Percentiles rank a stretch among this genome's conserved stretches.
Conservation (phyloP, 2,888 invertebrate species). For the Chrysotoxum bicinctum region DNA sequence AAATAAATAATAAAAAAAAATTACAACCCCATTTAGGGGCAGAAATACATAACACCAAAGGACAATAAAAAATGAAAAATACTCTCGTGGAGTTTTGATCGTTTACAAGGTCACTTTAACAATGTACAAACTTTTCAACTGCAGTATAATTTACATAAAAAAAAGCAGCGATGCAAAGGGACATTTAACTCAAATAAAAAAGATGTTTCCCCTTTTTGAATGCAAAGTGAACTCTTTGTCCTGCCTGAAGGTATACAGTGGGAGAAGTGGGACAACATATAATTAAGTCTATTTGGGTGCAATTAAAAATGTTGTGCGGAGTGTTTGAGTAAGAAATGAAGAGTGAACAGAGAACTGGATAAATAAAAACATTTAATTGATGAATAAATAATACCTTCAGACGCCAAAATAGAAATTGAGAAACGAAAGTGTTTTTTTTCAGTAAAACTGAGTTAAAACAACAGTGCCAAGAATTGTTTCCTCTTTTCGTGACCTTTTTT, state of each 20-base stretch:
- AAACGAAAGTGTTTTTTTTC: not conserved
- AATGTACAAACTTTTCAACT: slow-evolving; percentile 43
- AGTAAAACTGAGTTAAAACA: not conserved
- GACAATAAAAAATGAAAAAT: not conserved
- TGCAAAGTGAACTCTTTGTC: not conserved
- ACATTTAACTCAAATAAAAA: slow-evolving; percentile 35
- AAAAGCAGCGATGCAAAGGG: slow-evolving; percentile 6
- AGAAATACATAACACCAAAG: not conserved
- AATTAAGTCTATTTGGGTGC: slow-evolving; percentile 3
- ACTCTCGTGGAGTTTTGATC: slow-evolving; percentile 4
- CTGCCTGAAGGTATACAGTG: not conserved
- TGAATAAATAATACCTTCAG: not conserved
- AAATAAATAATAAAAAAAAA: not conserved
- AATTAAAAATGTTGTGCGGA: slow-evolving; percentile 15
- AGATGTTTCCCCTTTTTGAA: not conserved
- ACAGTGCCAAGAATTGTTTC: too few species aligned
- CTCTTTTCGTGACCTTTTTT: too few species aligned
- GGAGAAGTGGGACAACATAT: not conserved
- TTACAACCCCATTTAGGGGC: slow-evolving; percentile 20
- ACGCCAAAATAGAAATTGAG: not conserved
- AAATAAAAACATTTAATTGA: not conserved
- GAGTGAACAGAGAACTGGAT: not conserved
- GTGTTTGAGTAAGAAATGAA: not conserved
- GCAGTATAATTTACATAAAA: slow-evolving; percentile 45
- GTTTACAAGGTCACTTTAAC: slow-evolving; percentile 27